These are phyloP conservation scores for Orycteropus afer DNA, from an alignment of 2,113 vertebrate genomes.

Conservation along the genomic window DNA sequence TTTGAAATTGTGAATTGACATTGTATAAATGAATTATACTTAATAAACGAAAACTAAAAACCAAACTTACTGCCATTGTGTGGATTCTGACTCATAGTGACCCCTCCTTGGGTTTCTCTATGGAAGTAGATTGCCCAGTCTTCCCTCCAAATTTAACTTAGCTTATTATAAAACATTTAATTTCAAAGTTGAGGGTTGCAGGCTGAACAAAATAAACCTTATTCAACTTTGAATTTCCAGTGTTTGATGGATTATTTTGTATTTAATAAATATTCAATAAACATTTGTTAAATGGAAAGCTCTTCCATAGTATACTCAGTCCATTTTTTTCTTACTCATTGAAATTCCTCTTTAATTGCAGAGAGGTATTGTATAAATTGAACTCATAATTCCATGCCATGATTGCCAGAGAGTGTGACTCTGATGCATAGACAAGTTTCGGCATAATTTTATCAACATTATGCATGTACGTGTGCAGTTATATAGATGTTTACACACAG, in stretches of 20 bases:
- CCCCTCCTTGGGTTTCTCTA: too few relatives aligned
- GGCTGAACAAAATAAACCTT: background rate
- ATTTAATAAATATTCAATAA: background rate
- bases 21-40: slow-evolving; percentile 17
- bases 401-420: slow-evolving; percentile 43
- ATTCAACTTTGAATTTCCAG: background rate
- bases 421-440: background rate
- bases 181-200: slow-evolving; percentile 21
- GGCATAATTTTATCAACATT: background rate
- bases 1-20: background rate
- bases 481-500: background rate
- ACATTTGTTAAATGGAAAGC: background rate
- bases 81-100: too few relatives aligned
- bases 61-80: too few relatives aligned
- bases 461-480: background rate
- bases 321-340: background rate
- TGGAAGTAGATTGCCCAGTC: too few relatives aligned
- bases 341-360: background rate
- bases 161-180: background rate
- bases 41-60: background rate
- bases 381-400: slow-evolving; percentile 9
- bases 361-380: background rate
- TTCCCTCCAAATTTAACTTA: too few relatives aligned
- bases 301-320: background rate
- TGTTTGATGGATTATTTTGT: background rate